phyloP scores from a whole-genome alignment of 2,888 invertebrate genomes.

The Gastrophysa polygoni region DNA sequence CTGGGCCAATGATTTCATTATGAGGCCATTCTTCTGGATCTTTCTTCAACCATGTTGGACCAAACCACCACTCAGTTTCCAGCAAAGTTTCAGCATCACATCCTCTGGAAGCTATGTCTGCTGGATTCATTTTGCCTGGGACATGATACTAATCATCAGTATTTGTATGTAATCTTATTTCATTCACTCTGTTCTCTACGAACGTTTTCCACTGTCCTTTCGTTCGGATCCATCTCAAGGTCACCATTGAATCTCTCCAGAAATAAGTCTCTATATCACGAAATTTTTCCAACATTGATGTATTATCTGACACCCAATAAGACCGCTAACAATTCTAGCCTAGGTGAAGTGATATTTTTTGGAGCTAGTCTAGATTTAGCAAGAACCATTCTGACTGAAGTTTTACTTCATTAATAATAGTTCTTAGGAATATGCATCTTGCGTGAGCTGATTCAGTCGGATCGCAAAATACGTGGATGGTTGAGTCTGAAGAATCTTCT shows the following conservation, averaged over 20 bases:
- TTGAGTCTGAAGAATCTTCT: neutral
- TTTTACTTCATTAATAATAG: no score
- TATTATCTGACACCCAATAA: neutral
- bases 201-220: neutral
- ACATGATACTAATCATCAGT: neutral
- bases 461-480: slow-evolving; percentile 18
- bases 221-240: neutral
- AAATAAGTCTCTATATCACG: neutral
- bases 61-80: neutral
- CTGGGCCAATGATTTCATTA: no score
- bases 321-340: neutral
- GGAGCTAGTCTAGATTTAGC: neutral
- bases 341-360: neutral
- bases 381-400: neutral
- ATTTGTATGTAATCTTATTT: neutral
- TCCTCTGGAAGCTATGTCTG: neutral
- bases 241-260: neutral
- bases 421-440: neutral
- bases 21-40: no score
- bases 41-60: neutral
- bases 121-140: neutral
- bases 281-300: neutral
- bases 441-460: slow-evolving; percentile 10
- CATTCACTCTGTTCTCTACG: neutral
- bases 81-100: neutral